Conservation (phyloP, 2,113 vertebrate genomes). For the Tauraco erythrolophus region DNA sequence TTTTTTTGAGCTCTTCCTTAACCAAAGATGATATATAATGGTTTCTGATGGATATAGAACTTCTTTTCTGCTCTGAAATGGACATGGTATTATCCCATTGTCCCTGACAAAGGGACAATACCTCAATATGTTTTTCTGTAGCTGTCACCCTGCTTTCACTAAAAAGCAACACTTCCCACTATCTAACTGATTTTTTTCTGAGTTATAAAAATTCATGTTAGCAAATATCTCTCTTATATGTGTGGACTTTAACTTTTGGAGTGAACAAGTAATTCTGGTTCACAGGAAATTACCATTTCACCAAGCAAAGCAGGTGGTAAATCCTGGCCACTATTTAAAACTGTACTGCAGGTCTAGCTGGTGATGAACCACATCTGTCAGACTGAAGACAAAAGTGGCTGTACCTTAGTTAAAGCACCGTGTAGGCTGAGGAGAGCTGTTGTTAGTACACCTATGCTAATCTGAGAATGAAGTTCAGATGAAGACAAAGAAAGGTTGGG, state of each 20-base stretch:
- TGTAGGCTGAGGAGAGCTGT: background rate
- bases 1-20: background rate
- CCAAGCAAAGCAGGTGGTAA: background rate
- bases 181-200: background rate
- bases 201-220: background rate
- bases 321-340: background rate
- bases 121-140: fast-evolving
- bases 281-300: background rate
- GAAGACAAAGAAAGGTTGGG: background rate
- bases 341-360: background rate
- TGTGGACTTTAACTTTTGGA: background rate
- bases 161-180: background rate
- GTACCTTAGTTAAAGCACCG: background rate
- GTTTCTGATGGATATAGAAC: background rate
- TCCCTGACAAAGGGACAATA: background rate
- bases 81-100: too few relatives aligned
- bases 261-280: background rate
- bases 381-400: background rate
- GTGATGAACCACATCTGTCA: background rate
- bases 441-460: background rate
- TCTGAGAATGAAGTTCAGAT: background rate
- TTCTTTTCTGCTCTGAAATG: background rate
- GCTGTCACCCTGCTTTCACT: background rate
- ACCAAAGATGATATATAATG: background rate
- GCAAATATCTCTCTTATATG: background rate